These are phyloP conservation scores for Chrysodeixis includens DNA, from an alignment of 2,888 invertebrate species.

Conservation along the genomic window DNA sequence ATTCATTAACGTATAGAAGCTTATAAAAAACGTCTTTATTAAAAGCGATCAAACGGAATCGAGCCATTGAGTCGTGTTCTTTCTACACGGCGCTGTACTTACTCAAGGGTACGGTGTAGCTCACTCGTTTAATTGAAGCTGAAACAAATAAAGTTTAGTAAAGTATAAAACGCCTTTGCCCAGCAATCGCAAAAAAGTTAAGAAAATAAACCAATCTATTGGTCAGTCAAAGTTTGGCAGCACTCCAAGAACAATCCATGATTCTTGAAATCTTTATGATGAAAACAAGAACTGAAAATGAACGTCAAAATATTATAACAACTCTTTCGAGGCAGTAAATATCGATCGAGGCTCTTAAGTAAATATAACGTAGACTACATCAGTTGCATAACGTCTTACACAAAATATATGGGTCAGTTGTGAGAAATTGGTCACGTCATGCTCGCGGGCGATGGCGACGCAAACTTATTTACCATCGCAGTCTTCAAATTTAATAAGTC, in stretches of 20 bases:
- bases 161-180: not conserved
- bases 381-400: slow-evolving; percentile 43
- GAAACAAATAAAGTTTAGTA: not conserved
- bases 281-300: slow-evolving; percentile 4
- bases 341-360: slow-evolving; percentile 24
- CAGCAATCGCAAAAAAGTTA: not conserved
- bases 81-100: slow-evolving; percentile 18
- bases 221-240: slow-evolving; percentile 4
- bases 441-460: slow-evolving; percentile 25
- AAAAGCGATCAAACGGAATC: slow-evolving; percentile 56
- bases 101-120: not conserved
- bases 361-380: slow-evolving; percentile 37
- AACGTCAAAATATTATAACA: slow-evolving; percentile 6
- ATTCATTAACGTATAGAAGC: slow-evolving; percentile 30
- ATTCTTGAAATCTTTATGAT: slow-evolving; percentile 4
- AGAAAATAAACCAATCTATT: slow-evolving; percentile 3
- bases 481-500: slow-evolving; percentile 40
- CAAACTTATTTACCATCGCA: slow-evolving; percentile 27
- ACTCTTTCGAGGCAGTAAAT: slow-evolving; percentile 1
- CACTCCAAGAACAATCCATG: not conserved
- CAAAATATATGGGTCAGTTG: slow-evolving; percentile 47
- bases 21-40: slow-evolving; percentile 51
- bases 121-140: slow-evolving; percentile 3
- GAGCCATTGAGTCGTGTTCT: slow-evolving; percentile 34
- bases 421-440: slow-evolving; percentile 50